phyloP scores from a whole-genome alignment of 2,113 vertebrate genomes.

The Centropus unirufus region DNA sequence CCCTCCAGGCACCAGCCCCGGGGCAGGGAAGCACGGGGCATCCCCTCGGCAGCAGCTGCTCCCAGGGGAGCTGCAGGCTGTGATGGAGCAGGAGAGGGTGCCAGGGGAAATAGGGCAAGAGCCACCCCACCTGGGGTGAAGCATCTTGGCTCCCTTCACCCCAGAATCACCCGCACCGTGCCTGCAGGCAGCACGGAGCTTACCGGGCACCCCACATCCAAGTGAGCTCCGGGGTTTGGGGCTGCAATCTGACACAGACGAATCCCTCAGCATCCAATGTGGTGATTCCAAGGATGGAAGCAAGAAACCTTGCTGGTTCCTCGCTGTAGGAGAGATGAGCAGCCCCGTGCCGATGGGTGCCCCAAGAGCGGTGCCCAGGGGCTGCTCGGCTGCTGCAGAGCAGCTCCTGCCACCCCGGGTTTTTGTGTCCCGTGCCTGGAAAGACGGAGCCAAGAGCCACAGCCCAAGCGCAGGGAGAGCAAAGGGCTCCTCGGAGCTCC shows the following conservation, averaged over 20 bases:
- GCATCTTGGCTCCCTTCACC: background rate
- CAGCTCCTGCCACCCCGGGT: background rate
- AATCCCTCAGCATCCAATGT: accelerated
- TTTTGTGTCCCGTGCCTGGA: background rate
- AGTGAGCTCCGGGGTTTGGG: background rate
- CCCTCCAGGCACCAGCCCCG: too few relatives aligned
- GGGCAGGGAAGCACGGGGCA: too few relatives aligned
- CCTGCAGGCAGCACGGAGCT: too few relatives aligned
- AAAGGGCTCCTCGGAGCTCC: background rate
- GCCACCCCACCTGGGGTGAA: too few relatives aligned
- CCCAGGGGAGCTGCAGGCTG: background rate
- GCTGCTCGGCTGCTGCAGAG: background rate
- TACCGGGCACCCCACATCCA: accelerated
- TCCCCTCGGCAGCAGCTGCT: too few relatives aligned
- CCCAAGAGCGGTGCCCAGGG: accelerated
- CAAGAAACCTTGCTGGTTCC: background rate
- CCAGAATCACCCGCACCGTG: background rate
- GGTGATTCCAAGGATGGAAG: background rate
- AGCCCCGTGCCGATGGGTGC: accelerated
- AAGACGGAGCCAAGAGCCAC: background rate
- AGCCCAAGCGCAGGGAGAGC: background rate
- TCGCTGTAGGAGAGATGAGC: background rate
- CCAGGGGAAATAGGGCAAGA: too few relatives aligned
- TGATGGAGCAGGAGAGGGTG: background rate
- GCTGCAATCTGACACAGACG: accelerated